phyloP scores from a whole-genome alignment of 2,888 invertebrate genomes.

The Trichopria drosophilae region DNA sequence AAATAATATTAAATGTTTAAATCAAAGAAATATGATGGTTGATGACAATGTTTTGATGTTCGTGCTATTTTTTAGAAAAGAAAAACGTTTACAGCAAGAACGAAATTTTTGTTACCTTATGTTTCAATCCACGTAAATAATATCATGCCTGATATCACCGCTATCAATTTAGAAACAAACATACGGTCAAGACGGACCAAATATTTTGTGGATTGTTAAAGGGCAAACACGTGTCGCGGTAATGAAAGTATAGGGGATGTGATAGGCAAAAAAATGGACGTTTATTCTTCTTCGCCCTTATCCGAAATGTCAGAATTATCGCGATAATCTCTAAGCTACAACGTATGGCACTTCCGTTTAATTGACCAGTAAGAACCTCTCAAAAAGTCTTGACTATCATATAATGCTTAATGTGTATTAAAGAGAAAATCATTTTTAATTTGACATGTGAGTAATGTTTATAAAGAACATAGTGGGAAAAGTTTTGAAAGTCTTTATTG shows the following conservation, averaged over 20 bases:
- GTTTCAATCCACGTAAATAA: too few relatives aligned
- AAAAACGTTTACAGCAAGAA: too few relatives aligned
- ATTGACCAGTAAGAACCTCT: constrained; percentile 35
- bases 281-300: constrained; percentile 31
- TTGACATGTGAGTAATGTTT: constrained; percentile 4
- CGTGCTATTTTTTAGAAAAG: too few relatives aligned
- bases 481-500: too few relatives aligned
- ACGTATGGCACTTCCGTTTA: constrained; percentile 47
- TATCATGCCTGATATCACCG: constrained; percentile 6
- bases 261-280: too few relatives aligned
- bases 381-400: constrained; percentile 8
- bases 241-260: too few relatives aligned
- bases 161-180: constrained; percentile 15
- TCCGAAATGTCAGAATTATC: constrained; percentile 44
- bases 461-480: constrained; percentile 6
- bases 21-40: too few relatives aligned
- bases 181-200: constrained; percentile 5
- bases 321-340: constrained; percentile 44
- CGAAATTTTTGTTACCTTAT: too few relatives aligned
- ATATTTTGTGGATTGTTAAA: too few relatives aligned
- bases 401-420: constrained; percentile 8
- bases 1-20: too few relatives aligned
- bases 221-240: too few relatives aligned
- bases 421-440: constrained; percentile 10
- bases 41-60: too few relatives aligned